Percentiles rank a stretch among this genome's conserved stretches.
These are phyloP conservation scores for Planococcus citri DNA, from an alignment of 1,140 invertebrate genomes.

Conservation along the genomic window DNA sequence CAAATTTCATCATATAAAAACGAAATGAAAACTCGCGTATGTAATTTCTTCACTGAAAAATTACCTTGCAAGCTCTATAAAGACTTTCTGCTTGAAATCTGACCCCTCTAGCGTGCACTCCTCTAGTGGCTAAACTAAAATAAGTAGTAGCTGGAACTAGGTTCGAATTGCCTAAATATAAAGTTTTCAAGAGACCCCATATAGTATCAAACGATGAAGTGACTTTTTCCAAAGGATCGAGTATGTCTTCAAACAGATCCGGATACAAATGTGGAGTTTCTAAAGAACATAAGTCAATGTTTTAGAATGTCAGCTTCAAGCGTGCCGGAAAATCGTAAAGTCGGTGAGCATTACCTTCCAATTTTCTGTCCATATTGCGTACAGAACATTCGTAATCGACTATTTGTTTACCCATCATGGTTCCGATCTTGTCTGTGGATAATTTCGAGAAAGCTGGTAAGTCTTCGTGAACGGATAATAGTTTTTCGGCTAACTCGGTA, in stretches of 20 bases:
- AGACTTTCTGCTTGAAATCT: conserved; percentile 55
- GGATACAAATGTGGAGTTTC: conserved; percentile 26
- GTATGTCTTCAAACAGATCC: conserved; percentile 57
- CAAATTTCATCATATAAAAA: too few relatives aligned
- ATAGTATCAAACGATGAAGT: conserved; percentile 60
- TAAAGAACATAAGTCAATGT: conserved; percentile 25
- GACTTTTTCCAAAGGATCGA: conserved; percentile 60
- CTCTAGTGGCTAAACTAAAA: conserved; percentile 56
- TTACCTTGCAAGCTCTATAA: conserved; percentile 47
- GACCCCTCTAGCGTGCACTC: conserved; percentile 44
- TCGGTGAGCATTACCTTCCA: conserved; percentile 12
- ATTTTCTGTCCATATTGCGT: conserved; percentile 22
- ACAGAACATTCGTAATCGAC: conserved; percentile 56
- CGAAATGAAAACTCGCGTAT: background rate
- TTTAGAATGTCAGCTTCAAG: conserved; percentile 15
- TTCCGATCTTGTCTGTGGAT: conserved; percentile 67
- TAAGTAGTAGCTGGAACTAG: conserved; percentile 64
- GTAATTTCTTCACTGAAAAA: background rate
- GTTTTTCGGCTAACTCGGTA: conserved; percentile 58
- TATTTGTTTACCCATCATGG: conserved; percentile 64
- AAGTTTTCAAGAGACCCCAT: conserved; percentile 72
- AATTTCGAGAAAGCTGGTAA: conserved; percentile 67
- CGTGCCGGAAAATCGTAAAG: conserved; percentile 22
- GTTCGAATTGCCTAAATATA: conserved; percentile 68
- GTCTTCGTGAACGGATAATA: conserved; percentile 56